Percentiles rank a stretch among this genome's conserved stretches.
phyloP scores from a whole-genome alignment of 2,888 invertebrate genomes.

The Pasiphila rectangulata region DNA sequence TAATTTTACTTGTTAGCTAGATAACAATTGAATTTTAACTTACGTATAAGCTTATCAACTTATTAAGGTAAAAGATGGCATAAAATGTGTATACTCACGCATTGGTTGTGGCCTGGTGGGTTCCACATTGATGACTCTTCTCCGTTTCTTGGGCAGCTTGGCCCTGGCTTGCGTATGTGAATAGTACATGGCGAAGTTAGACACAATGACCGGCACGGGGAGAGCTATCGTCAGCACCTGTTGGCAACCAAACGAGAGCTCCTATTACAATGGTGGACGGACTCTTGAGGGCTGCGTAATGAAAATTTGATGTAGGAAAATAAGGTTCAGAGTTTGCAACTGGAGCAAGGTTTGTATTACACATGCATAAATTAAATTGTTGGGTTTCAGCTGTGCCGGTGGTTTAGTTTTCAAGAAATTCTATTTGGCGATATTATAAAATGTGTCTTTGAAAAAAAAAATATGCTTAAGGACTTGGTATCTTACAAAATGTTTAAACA shows the following conservation, averaged over 20 bases:
- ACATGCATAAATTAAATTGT: conserved; percentile 28
- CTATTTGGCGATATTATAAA: not conserved
- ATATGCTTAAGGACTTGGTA: no score
- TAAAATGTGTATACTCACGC: conserved; percentile 58
- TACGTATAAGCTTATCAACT: no score
- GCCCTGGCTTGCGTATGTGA: conserved; percentile 98
- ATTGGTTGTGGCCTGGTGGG: conserved; percentile 86
- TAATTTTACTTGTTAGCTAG: no score
- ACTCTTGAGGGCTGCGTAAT: conserved; percentile 24
- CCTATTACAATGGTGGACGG: conserved; percentile 20
- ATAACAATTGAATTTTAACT: no score
- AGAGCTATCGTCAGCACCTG: conserved; percentile 95
- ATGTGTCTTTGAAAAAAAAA: no score
- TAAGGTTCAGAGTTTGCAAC: conserved; percentile 29
- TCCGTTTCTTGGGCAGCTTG: conserved; percentile 98
- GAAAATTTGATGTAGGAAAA: conserved; percentile 33
- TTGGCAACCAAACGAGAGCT: conserved; percentile 17
- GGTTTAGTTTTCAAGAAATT: conserved; percentile 7
- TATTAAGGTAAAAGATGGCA: no score
- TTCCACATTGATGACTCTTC: conserved; percentile 97
- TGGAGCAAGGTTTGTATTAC: conserved; percentile 26
- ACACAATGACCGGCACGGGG: conserved; percentile 99
- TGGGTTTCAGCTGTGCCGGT: conserved; percentile 17
- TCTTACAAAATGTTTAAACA: no score
- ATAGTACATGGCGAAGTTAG: conserved; percentile 99